phyloP scores from a whole-genome alignment of 2,113 vertebrate genomes.

The Callipepla squamata region DNA sequence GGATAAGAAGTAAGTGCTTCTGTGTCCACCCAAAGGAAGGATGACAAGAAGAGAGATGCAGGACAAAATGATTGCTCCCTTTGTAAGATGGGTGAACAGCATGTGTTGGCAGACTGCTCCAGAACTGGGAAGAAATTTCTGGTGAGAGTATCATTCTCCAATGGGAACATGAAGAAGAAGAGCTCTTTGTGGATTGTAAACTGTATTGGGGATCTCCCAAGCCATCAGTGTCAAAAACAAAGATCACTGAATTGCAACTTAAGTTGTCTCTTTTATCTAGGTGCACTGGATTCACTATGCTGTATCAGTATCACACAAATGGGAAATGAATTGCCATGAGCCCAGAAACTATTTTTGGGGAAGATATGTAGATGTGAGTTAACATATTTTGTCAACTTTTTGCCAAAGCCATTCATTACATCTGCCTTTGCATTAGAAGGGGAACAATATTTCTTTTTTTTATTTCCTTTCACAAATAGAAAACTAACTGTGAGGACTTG shows the following conservation, averaged over 20 bases:
- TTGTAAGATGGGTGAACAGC: neutral
- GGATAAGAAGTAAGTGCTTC: neutral
- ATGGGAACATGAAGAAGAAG: neutral
- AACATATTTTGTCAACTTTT: constrained; percentile 57
- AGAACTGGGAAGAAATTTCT: neutral
- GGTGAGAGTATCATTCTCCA: neutral
- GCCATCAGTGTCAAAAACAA: neutral
- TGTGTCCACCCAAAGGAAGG: neutral
- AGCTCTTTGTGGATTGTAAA: neutral
- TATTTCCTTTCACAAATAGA: constrained; percentile 67
- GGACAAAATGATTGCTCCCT: neutral
- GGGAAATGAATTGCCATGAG: constrained; percentile 21
- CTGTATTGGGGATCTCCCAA: neutral
- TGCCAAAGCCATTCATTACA: constrained; percentile 61
- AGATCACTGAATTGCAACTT: neutral
- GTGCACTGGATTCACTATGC: neutral
- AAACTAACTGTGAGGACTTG: constrained; percentile 68
- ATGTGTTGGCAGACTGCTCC: neutral
- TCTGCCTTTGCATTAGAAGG: constrained; percentile 51
- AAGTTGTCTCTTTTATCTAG: constrained; percentile 20
- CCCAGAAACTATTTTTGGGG: constrained; percentile 27
- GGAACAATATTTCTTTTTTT: constrained; percentile 74
- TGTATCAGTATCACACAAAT: constrained; percentile 5
- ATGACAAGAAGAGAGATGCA: neutral
- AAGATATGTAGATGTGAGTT: constrained; percentile 58